These are phyloP conservation scores for Sus cebifrons DNA, from an alignment of 2,797 vertebrate genomes.

Conservation along the genomic window DNA sequence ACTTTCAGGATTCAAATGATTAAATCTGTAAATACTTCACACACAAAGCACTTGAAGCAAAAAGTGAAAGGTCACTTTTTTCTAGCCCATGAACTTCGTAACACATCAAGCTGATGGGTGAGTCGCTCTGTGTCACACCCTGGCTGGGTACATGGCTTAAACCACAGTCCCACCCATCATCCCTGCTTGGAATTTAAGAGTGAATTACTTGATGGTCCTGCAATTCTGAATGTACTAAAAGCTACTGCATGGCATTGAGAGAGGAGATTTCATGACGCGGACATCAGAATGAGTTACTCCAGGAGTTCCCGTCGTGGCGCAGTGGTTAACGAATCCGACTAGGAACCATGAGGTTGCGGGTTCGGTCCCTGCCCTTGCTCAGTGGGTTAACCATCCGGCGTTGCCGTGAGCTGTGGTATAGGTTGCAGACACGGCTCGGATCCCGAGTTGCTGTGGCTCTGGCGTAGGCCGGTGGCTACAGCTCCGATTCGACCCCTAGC, in stretches of 20 bases:
- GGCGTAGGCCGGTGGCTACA: no score
- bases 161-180: neutral
- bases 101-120: accelerated
- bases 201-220: accelerated
- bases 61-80: neutral
- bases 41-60: neutral
- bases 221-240: no score
- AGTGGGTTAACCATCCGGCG: no score
- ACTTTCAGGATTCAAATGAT: neutral
- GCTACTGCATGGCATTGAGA: accelerated
- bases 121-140: no score
- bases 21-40: neutral
- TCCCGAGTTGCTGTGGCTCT: no score
- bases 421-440: no score
- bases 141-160: neutral
- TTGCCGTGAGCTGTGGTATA: no score
- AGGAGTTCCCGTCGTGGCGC: no score
- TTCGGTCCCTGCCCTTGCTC: no score
- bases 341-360: no score
- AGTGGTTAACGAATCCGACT: no score
- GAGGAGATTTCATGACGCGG: accelerated
- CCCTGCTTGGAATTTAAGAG: accelerated
- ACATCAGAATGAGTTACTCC: accelerated
- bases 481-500: no score
- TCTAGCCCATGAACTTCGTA: neutral